Evolutionary conservation across 2,888 invertebrate species (phyloP).

Genomic region (Piscicola geometra): DNA sequence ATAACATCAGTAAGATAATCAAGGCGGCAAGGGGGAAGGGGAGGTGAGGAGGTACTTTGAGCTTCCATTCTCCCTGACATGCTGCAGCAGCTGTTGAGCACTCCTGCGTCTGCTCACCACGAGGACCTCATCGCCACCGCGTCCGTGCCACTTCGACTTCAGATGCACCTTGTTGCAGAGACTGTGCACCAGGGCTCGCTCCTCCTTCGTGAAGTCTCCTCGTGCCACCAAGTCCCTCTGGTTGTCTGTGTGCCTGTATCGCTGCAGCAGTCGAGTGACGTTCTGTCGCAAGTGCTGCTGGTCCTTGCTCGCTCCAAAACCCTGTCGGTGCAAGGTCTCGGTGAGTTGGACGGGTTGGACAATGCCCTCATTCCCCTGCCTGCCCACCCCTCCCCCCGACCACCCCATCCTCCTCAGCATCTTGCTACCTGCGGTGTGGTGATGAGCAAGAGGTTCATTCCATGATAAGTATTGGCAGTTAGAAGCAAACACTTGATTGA

Average conservation of each 20-base stretch:
- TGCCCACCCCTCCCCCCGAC: slow-evolving; percentile 69
- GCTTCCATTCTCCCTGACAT: slow-evolving; percentile 49
- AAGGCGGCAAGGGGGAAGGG: not conserved
- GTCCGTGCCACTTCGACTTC: slow-evolving; percentile 60
- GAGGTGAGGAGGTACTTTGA: not conserved
- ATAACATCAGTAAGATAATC: too few species aligned
- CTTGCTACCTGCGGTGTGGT: slow-evolving; percentile 51
- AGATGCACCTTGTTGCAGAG: slow-evolving; percentile 56
- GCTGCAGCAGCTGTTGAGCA: slow-evolving; percentile 57
- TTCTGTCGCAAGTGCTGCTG: slow-evolving; percentile 47
- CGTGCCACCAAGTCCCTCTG: slow-evolving; percentile 56
- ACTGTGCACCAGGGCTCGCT: slow-evolving; percentile 56
- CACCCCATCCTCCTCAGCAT: slow-evolving; percentile 70
- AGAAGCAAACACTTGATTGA: not conserved
- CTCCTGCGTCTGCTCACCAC: slow-evolving; percentile 59
- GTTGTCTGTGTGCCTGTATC: slow-evolving; percentile 51
- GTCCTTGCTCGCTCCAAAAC: slow-evolving; percentile 50
- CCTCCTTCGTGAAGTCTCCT: slow-evolving; percentile 56
- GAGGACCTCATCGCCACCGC: slow-evolving; percentile 57
- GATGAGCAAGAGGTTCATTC: not conserved
- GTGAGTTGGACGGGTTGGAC: slow-evolving; percentile 61
- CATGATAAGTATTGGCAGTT: not conserved
- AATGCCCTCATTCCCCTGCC: slow-evolving; percentile 63
- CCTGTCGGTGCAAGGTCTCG: slow-evolving; percentile 49
- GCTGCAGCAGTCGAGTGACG: slow-evolving; percentile 48